phyloP scores from a whole-genome alignment of 2,888 invertebrate genomes.

The Antheraea assamensis region DNA sequence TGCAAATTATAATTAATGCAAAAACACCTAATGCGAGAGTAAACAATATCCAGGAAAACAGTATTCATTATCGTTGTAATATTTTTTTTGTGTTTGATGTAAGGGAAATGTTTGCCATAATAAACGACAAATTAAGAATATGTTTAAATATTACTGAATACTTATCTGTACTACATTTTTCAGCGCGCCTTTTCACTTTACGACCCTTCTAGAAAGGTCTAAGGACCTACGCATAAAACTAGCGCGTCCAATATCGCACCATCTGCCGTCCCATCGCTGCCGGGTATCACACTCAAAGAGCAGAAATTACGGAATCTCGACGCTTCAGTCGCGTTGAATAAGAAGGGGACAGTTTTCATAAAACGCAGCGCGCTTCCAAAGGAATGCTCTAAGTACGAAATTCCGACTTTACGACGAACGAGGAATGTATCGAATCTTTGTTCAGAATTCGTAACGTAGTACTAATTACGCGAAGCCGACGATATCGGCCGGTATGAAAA shows the following conservation, averaged over 20 bases:
- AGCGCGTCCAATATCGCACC: conserved; percentile 70
- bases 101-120: no score
- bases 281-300: conserved; percentile 69
- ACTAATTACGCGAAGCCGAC: conserved; percentile 64
- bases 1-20: no score
- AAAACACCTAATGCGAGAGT: no score
- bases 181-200: conserved; percentile 41
- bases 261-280: conserved; percentile 71
- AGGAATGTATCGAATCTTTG: conserved; percentile 51
- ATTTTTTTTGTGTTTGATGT: no score
- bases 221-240: conserved; percentile 67
- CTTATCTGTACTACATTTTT: conserved; percentile 15
- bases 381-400: conserved; percentile 56
- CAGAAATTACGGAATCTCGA: conserved; percentile 70
- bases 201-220: conserved; percentile 57
- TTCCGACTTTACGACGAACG: conserved; percentile 54
- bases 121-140: background rate
- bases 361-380: conserved; percentile 40
- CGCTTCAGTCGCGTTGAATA: conserved; percentile 51
- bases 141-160: background rate
- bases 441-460: conserved; percentile 44
- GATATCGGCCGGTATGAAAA: conserved; percentile 34
- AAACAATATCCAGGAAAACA: background rate
- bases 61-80: background rate
- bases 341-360: conserved; percentile 63